Evolutionary conservation across 2,113 vertebrate species (phyloP).

Genomic region (Oryzias melastigma): DNA sequence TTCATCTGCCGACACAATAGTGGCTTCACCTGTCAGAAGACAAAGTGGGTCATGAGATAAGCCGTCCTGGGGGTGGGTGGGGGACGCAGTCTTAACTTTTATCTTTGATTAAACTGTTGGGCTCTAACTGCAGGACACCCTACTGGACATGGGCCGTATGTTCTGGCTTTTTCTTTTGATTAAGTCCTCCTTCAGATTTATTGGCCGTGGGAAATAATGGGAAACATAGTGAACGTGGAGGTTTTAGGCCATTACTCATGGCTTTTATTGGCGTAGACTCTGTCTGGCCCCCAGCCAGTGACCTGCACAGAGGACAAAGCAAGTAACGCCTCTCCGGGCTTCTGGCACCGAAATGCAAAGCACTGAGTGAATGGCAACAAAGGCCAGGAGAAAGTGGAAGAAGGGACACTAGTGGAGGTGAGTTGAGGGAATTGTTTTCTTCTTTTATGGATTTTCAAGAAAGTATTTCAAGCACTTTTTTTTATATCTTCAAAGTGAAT

Average conservation of each 20-base stretch:
- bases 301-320: constrained; percentile 74
- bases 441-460: constrained; percentile 17
- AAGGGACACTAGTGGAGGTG: constrained; percentile 43
- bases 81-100: constrained; percentile 43
- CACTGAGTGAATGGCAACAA: constrained; percentile 35
- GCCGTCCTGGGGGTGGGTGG: constrained; percentile 7
- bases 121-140: constrained; percentile 49
- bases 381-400: constrained; percentile 43
- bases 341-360: constrained; percentile 50
- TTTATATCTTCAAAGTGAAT: no score
- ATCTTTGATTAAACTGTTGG: constrained; percentile 58
- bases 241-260: constrained; percentile 74
- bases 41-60: constrained; percentile 40
- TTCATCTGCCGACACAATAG: constrained; percentile 45
- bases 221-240: constrained; percentile 70
- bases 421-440: constrained; percentile 51
- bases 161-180: constrained; percentile 64
- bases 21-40: constrained; percentile 46
- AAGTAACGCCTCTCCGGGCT: constrained; percentile 69
- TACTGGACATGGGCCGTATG: constrained; percentile 53
- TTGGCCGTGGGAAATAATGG: constrained; percentile 71
- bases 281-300: constrained; percentile 66
- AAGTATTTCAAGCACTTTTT: no score
- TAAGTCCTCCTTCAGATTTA: constrained; percentile 68
- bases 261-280: constrained; percentile 72